A percentile compares a stretch with the other conserved stretches of the same genome.
phyloP scores from a whole-genome alignment of 2,888 invertebrate genomes.

The Liodrosophila aerea region DNA sequence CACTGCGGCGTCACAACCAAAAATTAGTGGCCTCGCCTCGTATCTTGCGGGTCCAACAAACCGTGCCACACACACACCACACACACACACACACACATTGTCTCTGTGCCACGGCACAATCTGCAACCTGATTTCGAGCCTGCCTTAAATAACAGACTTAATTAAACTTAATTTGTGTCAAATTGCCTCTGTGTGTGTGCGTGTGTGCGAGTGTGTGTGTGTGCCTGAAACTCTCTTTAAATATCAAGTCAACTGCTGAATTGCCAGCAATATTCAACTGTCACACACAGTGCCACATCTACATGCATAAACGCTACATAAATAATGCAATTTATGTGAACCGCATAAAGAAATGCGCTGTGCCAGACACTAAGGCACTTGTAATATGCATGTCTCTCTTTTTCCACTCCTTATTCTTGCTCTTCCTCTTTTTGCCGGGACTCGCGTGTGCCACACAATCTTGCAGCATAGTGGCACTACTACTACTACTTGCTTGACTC shows the following conservation, averaged over 20 bases:
- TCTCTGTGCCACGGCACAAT: slow-evolving; percentile 6
- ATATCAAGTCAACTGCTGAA: slow-evolving; percentile 36
- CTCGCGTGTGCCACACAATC: slow-evolving; percentile 10
- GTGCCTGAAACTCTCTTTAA: slow-evolving; percentile 20
- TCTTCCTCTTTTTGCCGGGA: slow-evolving; percentile 24
- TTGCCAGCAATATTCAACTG: slow-evolving; percentile 53
- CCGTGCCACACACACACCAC: slow-evolving; percentile 18
- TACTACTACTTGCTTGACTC: slow-evolving; percentile 25
- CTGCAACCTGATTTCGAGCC: slow-evolving; percentile 36
- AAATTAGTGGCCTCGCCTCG: slow-evolving; percentile 47
- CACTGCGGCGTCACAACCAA: slow-evolving; percentile 41
- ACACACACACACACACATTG: too few species aligned
- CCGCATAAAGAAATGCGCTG: slow-evolving; percentile 69
- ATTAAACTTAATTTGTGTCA: slow-evolving; percentile 68
- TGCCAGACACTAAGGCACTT: slow-evolving; percentile 71
- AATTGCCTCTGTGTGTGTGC: slow-evolving; percentile 9
- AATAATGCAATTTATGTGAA: slow-evolving; percentile 74
- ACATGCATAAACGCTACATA: slow-evolving; percentile 65
- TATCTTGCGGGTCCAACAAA: slow-evolving; percentile 25
- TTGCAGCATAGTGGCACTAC: slow-evolving; percentile 14
- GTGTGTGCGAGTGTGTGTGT: too few species aligned
- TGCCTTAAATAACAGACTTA: slow-evolving; percentile 57
- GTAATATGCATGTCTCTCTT: slow-evolving; percentile 65
- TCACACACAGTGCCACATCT: slow-evolving; percentile 25
- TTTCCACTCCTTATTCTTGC: slow-evolving; percentile 9